Base-by-base conservation (phyloP, 2,888 invertebrate genomes). In the Hymenopus coronatus region DNA sequence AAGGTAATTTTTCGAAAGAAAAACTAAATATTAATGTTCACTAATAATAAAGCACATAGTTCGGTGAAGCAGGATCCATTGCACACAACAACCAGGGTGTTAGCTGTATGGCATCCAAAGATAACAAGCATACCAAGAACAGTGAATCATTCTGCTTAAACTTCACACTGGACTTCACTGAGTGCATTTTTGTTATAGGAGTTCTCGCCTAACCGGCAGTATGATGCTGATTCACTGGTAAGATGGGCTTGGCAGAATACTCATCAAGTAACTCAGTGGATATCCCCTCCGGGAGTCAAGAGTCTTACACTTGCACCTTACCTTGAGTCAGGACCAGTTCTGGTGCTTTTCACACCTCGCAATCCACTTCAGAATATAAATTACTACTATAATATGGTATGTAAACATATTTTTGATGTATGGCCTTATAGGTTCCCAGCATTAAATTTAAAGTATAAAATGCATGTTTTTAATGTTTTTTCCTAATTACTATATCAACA, bases 321-420 rank as follows among this genome's bases (percentile, higher is more conserved):
- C 92, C 93, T 97, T 15, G 95, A 95, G 91, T 95, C 95, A 82
- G 96, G 96, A 88, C 97, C 98, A 3, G 95, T 96, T 84, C 93
- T 98, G 82, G 94, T 98, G 91, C 93, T 98, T 89, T 97, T 98
- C 92, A 97, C 97, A 1, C 97, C 97, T 12, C 94, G 96, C 90
- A 96, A 97, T 93, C 96, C 97, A n/a, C 93, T 97, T 83, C 94
- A 95, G 91, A 93, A 94, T 88, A 94, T 95, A 91, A 94, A 95
- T 91, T 96, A 96, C 87, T 95, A 96, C 91, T 97, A 96, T 92
- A 94, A 96, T 91, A 93, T 97, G 95, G 97, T 97, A 94, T 94
- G 93, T 92, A 40, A 40, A 12, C 33, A 88, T 12, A 40, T 12
- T 9, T 40, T 40, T 40, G 12, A 2, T 84, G 30, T 83, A 82